These are phyloP conservation scores for Camelus bactrianus DNA, from an alignment of 2,113 vertebrate genomes.

Conservation along the genomic window DNA sequence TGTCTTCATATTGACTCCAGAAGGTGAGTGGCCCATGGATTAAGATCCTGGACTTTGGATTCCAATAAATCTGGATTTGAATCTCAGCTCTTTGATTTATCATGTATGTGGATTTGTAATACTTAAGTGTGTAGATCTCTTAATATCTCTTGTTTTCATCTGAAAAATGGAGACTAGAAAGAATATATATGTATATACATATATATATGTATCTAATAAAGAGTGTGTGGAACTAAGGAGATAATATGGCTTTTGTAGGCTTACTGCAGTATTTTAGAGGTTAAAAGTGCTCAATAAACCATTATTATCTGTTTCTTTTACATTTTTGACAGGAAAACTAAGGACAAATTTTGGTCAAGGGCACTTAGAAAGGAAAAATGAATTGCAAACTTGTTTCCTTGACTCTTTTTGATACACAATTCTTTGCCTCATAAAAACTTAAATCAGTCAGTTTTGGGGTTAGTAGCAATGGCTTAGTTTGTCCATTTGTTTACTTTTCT, in stretches of 20 bases:
- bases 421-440: neutral
- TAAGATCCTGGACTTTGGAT: neutral
- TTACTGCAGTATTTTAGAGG: neutral
- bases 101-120: neutral
- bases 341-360: neutral
- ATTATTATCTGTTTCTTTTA: neutral
- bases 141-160: neutral
- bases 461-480: neutral
- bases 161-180: neutral
- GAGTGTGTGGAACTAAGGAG: neutral
- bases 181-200: neutral
- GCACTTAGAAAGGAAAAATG: neutral
- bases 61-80: neutral
- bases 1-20: neutral
- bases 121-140: neutral
- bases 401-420: neutral
- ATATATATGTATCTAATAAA: neutral
- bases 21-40: neutral
- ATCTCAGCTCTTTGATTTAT: neutral
- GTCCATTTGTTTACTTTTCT: neutral
- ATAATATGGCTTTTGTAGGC: neutral
- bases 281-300: neutral
- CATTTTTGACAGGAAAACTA: conserved; percentile 16
- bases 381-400: neutral
- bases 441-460: neutral